Conservation (phyloP, 2,888 invertebrate genomes). For the Euphydryas editha region DNA sequence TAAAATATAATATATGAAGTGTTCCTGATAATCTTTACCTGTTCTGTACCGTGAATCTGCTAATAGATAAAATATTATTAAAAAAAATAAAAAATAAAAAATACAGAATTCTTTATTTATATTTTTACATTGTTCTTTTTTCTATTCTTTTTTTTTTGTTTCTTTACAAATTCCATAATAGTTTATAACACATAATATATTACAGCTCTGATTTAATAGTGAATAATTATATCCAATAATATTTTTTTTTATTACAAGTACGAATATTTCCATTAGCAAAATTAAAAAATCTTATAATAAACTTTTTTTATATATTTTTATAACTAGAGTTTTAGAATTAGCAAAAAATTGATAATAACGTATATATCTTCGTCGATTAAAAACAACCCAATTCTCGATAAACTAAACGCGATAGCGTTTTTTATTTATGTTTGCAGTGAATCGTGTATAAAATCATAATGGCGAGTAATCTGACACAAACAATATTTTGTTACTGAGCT, state of each 20-base stretch:
- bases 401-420: slow-evolving; percentile 35
- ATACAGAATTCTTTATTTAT: no score
- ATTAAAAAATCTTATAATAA: no score
- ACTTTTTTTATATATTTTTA: no score
- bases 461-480: slow-evolving; percentile 50
- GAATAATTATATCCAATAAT: no score
- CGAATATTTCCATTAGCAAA: no score
- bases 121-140: no score
- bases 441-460: slow-evolving; percentile 44
- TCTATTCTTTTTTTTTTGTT: no score
- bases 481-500: slow-evolving; percentile 51
- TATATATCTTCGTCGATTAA: slow-evolving; percentile 13
- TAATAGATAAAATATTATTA: not conserved
- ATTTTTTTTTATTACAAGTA: no score
- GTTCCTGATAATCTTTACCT: not conserved
- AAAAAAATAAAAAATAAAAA: no score
- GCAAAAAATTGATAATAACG: not conserved
- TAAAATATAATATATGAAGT: not conserved
- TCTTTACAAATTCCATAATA: no score
- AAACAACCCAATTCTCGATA: slow-evolving; percentile 29
- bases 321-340: not conserved
- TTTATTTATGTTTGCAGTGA: slow-evolving; percentile 45
- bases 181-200: no score
- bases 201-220: no score
- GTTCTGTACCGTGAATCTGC: not conserved